These are phyloP conservation scores for Psettodes erumei DNA, from an alignment of 2,113 vertebrate genomes.

Conservation along the genomic window DNA sequence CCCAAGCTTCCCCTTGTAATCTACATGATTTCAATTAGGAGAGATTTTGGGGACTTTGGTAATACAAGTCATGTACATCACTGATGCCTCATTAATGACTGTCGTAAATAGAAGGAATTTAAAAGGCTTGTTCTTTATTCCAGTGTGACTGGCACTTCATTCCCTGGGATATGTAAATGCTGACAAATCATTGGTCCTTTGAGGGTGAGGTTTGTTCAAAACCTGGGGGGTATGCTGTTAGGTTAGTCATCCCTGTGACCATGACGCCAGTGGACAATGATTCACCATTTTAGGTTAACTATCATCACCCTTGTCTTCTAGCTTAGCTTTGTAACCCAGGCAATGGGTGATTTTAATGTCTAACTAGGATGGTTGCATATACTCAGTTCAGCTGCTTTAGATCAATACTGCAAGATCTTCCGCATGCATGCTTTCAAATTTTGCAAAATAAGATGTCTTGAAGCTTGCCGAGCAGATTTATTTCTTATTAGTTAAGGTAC, in stretches of 20 bases:
- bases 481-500: not conserved
- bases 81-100: constrained; percentile 65
- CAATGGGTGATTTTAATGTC: constrained; percentile 60
- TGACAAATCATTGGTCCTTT: constrained; percentile 20
- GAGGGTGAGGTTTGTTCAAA: constrained; percentile 52
- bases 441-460: not conserved
- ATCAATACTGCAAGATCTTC: constrained; percentile 1
- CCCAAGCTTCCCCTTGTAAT: constrained; percentile 55
- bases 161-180: constrained; percentile 55
- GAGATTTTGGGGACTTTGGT: constrained; percentile 59
- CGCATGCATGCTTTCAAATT: not conserved
- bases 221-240: constrained; percentile 62
- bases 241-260: constrained; percentile 54
- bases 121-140: constrained; percentile 39
- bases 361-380: constrained; percentile 36
- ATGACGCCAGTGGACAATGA: constrained; percentile 74
- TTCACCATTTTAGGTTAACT: constrained; percentile 76
- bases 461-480: not conserved
- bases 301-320: constrained; percentile 52
- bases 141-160: constrained; percentile 24
- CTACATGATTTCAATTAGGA: constrained; percentile 75
- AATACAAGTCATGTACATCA: constrained; percentile 72
- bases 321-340: constrained; percentile 59
- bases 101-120: constrained; percentile 37
- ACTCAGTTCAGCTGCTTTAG: constrained; percentile 4